Base-by-base conservation (phyloP, 2,888 invertebrate genomes). In the Pachymerium ferrugineum region DNA sequence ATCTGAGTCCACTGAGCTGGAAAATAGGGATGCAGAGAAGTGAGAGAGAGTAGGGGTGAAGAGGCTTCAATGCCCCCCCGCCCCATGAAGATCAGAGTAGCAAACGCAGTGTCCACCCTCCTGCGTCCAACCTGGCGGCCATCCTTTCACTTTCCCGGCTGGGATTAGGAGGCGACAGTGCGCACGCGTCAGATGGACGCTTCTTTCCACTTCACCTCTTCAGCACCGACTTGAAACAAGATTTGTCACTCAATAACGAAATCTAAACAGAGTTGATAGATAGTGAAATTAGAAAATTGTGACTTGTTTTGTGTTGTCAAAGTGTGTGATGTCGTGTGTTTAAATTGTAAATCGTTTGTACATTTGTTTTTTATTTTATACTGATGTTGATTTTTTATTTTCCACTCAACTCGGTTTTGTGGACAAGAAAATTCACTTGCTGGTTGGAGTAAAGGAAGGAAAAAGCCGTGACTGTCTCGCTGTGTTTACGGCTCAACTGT, bases 1-100 rank as follows among this genome's bases (percentile, higher is more conserved):
- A 47, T 47, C 47, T 47, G 47, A 47, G 47, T 47, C 47, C 47
- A 47, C 19, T 47, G 68, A 68, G 68, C 68, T 29, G 31, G 68
- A 31, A 31, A 68, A 68, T 30, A 68, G 68, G 68, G 68, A 31
- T 68, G 68, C 47, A 31, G 68, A 31, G 68, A 30, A 30, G 29
- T 16, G 68, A 29, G 67, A 4, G 68, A 16, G 68, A 28, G n/a
- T n/a, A n/a, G 28, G 28, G 68, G 68, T 6, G 67, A 3, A 19
- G 67, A 67, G 14, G 14, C 10, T 8, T 67, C 28, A 10, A 67
- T 29, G 29, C 67, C 29, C 38, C 8, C 29, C 10, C 67, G 67
- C 42, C 42, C 14, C 42, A 42, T 16, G 42, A 42, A 42, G 42
- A 42, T 42, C 42, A 42, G 42, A 42, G 42, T 42, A 42, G 42